Conservation (phyloP, 2,113 vertebrate species). For the Silurus meridionalis region DNA sequence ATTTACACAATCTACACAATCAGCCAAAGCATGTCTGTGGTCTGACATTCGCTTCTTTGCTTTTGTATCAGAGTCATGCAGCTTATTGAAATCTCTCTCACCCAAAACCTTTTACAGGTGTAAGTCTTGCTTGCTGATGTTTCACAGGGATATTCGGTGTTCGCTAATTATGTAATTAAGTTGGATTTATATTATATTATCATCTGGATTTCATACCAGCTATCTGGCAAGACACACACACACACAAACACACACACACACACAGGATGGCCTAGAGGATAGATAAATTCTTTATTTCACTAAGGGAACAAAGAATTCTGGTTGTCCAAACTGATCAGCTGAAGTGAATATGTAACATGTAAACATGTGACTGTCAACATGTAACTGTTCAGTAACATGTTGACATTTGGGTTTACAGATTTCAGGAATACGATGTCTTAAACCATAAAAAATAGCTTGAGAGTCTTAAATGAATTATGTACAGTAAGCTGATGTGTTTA, state of each 20-base stretch:
- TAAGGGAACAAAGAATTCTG: not conserved
- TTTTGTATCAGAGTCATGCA: not conserved
- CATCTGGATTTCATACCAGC: not conserved
- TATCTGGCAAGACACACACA: constrained; percentile 28
- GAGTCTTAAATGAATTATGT: not conserved
- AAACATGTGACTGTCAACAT: not conserved
- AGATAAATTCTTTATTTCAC: not conserved
- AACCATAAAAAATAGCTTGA: not conserved
- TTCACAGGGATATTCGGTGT: constrained; percentile 6
- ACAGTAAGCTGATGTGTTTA: not conserved
- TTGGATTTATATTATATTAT: not conserved
- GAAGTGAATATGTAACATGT: too few relatives aligned
- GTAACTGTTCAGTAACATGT: not conserved
- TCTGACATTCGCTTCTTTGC: too few relatives aligned
- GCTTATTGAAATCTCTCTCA: constrained; percentile 8
- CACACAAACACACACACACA: constrained; percentile 32
- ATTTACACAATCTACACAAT: not conserved
- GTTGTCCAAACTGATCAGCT: not conserved
- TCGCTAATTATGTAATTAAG: not conserved
- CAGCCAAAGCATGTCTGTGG: not conserved
- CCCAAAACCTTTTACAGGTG: not conserved
- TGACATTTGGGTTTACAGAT: not conserved
- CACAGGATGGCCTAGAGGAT: not conserved
- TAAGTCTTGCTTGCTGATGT: not conserved
- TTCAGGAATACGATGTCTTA: not conserved